Evolutionary conservation across 1,140 invertebrate species (phyloP), one percentile per base, ranked within the genome.

Genomic region (Drosophila guanche): DNA sequence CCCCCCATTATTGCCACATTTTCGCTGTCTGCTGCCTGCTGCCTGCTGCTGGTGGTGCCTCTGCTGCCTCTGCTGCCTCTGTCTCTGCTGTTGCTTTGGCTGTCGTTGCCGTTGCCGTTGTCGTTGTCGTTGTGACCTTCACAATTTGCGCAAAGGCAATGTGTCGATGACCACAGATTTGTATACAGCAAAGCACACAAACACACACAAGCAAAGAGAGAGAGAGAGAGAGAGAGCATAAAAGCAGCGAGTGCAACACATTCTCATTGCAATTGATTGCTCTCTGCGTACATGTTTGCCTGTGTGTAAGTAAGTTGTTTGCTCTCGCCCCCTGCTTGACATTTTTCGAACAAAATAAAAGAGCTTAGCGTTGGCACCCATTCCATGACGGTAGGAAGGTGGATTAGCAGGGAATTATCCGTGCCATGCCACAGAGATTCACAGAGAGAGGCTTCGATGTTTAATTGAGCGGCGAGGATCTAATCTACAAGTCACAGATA

Each of bases 71-170:
- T n/a, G 27, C 29, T 12, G 33, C 33, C 33, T 10, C 22, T 69
- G 68, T 37, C 46, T 46, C 23, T 66, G 69, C 37, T 53, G 52
- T 33, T 51, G 54, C 22, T 74, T 47, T 27, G 41, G 53, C n/a
- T 65, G 70, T 58, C 59, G 78, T 55, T 37, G 58, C 20, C 53
- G 61, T 41, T 56, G 65, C 56, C 43, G 61, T 61, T 90, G 68
- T 84, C 75, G 76, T 68, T 90, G 81, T 90, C 77, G 86, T 91
- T 91, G 89, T 91, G 90, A 91, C 90, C 90, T 91, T 91, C 90
- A 91, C 77, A 91, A 91, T 91, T 90, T 86, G 90, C 85, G 90
- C 90, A 91, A 91, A 91, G 90, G 90, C 90, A 91, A 91, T 91
- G 90, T 91, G 90, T 91, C 90, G 90, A 91, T 91, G 90, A 91